Evolutionary conservation across 1,140 invertebrate genomes (phyloP).

Genomic region (Pseudomyrmex sp.): DNA sequence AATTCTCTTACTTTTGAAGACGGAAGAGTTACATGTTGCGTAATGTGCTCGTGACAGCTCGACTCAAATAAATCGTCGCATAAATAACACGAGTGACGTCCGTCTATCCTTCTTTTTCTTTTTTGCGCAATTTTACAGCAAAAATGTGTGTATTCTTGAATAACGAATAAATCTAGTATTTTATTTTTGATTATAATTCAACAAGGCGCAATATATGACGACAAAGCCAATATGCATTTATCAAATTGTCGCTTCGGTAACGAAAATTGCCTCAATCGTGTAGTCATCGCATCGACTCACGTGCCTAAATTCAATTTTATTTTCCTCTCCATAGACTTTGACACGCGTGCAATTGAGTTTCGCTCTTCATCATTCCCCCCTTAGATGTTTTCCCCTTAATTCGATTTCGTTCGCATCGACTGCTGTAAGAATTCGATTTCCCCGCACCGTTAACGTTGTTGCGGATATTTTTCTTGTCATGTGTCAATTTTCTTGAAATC

Average conservation of each 20-base stretch:
- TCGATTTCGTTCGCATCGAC: slow-evolving; percentile 20
- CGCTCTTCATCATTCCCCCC: slow-evolving; percentile 45
- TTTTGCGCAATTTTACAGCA: background rate
- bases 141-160: background rate
- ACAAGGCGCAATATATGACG: background rate
- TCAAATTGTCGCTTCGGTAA: slow-evolving; percentile 45
- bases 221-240: slow-evolving; percentile 24
- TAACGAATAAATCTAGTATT: background rate
- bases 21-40: background rate
- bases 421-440: slow-evolving; percentile 37
- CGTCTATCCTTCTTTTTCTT: background rate
- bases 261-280: slow-evolving; percentile 45
- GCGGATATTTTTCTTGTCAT: slow-evolving; percentile 3
- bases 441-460: background rate
- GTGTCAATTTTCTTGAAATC: slow-evolving; percentile 16
- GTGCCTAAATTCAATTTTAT: slow-evolving; percentile 51
- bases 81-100: background rate
- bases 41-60: background rate
- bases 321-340: slow-evolving; percentile 6
- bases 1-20: slow-evolving; percentile 10
- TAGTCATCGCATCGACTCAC: slow-evolving; percentile 28
- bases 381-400: slow-evolving; percentile 22
- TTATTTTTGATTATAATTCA: background rate
- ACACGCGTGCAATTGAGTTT: slow-evolving; percentile 49
- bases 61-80: slow-evolving; percentile 19